These are phyloP conservation scores for Ectemnius lituratus DNA, from an alignment of 2,888 invertebrate species.

Conservation along the genomic window DNA sequence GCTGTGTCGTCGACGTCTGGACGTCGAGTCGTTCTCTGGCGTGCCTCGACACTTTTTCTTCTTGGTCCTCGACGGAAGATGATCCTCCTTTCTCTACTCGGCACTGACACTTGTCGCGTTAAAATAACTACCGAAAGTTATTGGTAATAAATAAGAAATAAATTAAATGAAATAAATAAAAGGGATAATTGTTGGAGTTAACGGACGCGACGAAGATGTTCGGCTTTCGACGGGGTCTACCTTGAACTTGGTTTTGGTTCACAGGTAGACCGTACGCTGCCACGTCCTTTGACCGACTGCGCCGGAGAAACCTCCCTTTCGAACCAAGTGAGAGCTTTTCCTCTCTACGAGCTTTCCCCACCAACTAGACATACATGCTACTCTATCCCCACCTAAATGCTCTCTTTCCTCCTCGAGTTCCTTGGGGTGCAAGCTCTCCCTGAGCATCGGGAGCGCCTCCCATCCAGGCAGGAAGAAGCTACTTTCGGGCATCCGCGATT, in stretches of 20 bases:
- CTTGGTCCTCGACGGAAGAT: not conserved
- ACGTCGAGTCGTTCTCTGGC: slow-evolving; percentile 49
- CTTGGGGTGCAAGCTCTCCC: slow-evolving; percentile 23
- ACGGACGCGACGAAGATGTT: not conserved
- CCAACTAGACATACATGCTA: slow-evolving; percentile 19
- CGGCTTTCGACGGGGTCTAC: slow-evolving; percentile 10
- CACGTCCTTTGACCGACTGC: slow-evolving; percentile 67
- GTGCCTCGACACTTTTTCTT: slow-evolving; percentile 49
- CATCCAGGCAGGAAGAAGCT: slow-evolving; percentile 6
- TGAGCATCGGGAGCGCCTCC: too few species aligned
- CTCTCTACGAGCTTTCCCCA: slow-evolving; percentile 45
- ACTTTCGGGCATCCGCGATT: not conserved
- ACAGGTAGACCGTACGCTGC: slow-evolving; percentile 56
- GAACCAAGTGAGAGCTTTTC: slow-evolving; percentile 45
- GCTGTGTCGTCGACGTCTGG: slow-evolving; percentile 52
- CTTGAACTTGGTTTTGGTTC: not conserved
- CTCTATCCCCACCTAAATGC: not conserved
- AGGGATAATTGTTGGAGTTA: slow-evolving; percentile 6
- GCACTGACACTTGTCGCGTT: too few species aligned
- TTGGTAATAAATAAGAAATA: slow-evolving; percentile 45
- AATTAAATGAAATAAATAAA: slow-evolving; percentile 35
- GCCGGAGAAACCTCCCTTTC: slow-evolving; percentile 43
- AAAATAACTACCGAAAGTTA: too few species aligned
- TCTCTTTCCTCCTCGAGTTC: slow-evolving; percentile 22
- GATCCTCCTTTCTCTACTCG: too few species aligned